Evolutionary conservation across 2,113 vertebrate genomes (phyloP), one percentile per base, ranked within the genome.

Genomic region (Corvus cornix): DNA sequence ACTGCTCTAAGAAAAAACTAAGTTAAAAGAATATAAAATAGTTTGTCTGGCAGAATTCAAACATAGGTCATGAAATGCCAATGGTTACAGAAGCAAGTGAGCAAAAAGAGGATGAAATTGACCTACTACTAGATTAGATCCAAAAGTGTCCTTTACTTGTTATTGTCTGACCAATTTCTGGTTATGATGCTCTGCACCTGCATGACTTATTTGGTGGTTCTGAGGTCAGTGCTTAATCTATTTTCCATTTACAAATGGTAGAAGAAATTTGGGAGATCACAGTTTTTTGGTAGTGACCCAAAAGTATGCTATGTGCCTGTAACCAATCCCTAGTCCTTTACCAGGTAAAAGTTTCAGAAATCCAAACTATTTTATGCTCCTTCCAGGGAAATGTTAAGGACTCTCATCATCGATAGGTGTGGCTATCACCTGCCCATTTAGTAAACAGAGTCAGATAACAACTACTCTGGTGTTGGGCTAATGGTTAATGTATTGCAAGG

Each of bases 391-490:
- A 93, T 46, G 46, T 76, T 83, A 83, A 91, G 77, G 28, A n/a
- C 49, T 87, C 10, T 87, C 4, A 74, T 72, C 11, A 22, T n/a
- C 1, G 1, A 66, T 66, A 92, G 88, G 90, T 73, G 88, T 68
- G 87, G 78, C 59, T 76, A 30, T 88, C 67, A 51, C 58, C 63
- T 92, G 68, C 85, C 67, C 82, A 76, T 78, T 92, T 84, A 77
- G 87, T 78, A 97, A 97, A 94, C 33, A 63, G 39, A 59, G 73
- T 70, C 44, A 93, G 73, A 60, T 91, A 91, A 82, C 75, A 90
- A 9, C 11, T 79, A n/a, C n/a, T 83, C 46, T 60, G 30, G 10
- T 53, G 37, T 22, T 77, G 35, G 46, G 70, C 43, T 92, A 91
- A 93, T 88, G 70, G 46, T 88, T 93, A 92, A 90, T 44, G 2